Conservation (phyloP, 2,113 vertebrate species). For the Strix uralensis region DNA sequence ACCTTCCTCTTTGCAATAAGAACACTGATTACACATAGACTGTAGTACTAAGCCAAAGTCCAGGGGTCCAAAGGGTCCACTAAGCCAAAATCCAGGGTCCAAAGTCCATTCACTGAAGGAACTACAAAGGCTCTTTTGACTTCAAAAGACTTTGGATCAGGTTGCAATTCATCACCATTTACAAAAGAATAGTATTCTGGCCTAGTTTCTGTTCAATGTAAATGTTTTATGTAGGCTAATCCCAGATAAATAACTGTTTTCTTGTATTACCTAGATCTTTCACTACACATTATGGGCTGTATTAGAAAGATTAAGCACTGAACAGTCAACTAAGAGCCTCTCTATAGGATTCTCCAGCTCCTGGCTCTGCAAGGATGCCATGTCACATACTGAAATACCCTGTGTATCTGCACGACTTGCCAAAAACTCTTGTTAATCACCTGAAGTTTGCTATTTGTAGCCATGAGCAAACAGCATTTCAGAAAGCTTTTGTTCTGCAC, state of each 20-base stretch:
- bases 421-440: conserved; percentile 24
- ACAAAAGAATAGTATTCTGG: background rate
- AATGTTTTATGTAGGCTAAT: conserved; percentile 69
- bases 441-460: conserved; percentile 9
- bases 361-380: background rate
- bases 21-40: background rate
- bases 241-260: conserved; percentile 71
- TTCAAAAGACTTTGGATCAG: background rate
- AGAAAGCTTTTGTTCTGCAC: background rate
- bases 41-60: background rate
- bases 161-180: background rate
- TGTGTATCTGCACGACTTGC: background rate
- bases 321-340: background rate
- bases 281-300: conserved; percentile 13
- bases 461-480: background rate
- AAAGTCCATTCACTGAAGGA: background rate
- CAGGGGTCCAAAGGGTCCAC: background rate
- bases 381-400: background rate
- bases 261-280: conserved; percentile 64
- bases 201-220: conserved; percentile 40
- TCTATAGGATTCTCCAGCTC: background rate
- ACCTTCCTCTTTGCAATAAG: background rate
- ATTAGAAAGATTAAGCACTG: conserved; percentile 11
- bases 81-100: background rate
- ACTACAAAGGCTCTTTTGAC: background rate